Percentiles rank a stretch among this genome's conserved stretches.
phyloP scores from a whole-genome alignment of 2,797 vertebrate species.

The Sebastes taczanowskii region DNA sequence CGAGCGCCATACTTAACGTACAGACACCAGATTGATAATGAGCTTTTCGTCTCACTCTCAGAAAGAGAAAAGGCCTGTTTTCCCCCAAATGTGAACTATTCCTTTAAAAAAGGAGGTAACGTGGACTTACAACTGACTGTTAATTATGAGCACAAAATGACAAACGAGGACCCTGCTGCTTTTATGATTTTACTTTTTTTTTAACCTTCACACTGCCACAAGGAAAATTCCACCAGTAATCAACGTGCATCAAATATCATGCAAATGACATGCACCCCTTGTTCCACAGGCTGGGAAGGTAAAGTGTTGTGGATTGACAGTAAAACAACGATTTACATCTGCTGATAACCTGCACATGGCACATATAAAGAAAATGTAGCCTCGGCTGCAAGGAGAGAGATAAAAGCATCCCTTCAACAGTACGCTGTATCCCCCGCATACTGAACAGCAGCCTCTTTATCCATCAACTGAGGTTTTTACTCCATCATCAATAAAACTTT shows the following conservation, averaged over 20 bases:
- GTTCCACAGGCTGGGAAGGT: background rate
- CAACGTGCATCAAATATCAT: background rate
- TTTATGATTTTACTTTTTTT: slow-evolving; percentile 2
- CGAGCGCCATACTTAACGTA: too few relatives aligned
- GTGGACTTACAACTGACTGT: background rate
- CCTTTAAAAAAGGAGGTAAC: background rate
- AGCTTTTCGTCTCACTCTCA: background rate
- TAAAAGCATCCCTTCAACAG: slow-evolving; percentile 62
- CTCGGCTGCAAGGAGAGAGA: slow-evolving; percentile 51
- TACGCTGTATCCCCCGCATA: slow-evolving; percentile 52
- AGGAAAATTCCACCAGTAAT: background rate
- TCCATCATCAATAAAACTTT: slow-evolving; percentile 69
- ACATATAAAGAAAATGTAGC: slow-evolving; percentile 56
- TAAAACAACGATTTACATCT: slow-evolving; percentile 61
- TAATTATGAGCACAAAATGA: background rate
- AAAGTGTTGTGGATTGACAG: slow-evolving; percentile 36
- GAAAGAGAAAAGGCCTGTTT: background rate
- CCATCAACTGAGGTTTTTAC: slow-evolving; percentile 55
- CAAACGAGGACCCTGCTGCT: background rate
- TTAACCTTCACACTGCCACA: background rate
- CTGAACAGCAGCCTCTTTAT: slow-evolving; percentile 63
- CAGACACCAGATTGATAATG: too few relatives aligned
- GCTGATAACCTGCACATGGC: slow-evolving; percentile 47
- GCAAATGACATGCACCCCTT: slow-evolving; percentile 3
- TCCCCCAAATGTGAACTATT: background rate